Conservation (phyloP, 2,113 vertebrate species). For the Elephantulus edwardii region DNA sequence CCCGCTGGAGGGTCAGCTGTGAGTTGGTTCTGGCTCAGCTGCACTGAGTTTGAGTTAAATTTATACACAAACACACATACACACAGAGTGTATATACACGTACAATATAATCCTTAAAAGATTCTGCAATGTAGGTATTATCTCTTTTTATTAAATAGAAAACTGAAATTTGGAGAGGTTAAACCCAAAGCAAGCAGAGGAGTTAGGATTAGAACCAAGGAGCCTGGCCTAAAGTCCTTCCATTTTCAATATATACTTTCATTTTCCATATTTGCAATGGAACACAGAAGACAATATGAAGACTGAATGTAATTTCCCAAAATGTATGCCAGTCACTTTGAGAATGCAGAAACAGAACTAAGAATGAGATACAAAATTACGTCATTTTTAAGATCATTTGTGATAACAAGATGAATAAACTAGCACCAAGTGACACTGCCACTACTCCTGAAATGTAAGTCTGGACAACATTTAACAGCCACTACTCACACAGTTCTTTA, state of each 20-base stretch:
- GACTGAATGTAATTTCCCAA: not conserved
- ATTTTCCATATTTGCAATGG: not conserved
- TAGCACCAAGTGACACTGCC: not conserved
- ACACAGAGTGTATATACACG: not conserved
- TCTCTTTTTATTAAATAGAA: not conserved
- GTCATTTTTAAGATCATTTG: constrained; percentile 11
- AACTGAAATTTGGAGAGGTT: constrained; percentile 28
- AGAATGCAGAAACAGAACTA: constrained; percentile 20
- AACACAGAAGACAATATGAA: not conserved
- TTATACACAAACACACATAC: no score
- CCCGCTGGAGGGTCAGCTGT: no score
- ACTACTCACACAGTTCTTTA: not conserved
- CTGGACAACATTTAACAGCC: not conserved
- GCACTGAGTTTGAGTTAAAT: no score
- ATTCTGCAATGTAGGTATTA: not conserved
- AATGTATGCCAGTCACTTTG: not conserved
- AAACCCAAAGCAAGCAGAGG: not conserved
- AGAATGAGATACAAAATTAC: not conserved
- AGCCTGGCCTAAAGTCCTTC: not conserved
- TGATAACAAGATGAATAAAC: constrained; percentile 7
- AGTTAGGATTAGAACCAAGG: not conserved
- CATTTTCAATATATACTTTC: constrained; percentile 28
- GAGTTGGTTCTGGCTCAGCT: no score
- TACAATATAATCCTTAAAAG: not conserved
- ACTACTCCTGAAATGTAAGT: not conserved